Percentiles rank a stretch among this genome's conserved stretches.
Evolutionary conservation across 2,888 invertebrate genomes (phyloP).

Genomic region (Plagodis dolabraria): DNA sequence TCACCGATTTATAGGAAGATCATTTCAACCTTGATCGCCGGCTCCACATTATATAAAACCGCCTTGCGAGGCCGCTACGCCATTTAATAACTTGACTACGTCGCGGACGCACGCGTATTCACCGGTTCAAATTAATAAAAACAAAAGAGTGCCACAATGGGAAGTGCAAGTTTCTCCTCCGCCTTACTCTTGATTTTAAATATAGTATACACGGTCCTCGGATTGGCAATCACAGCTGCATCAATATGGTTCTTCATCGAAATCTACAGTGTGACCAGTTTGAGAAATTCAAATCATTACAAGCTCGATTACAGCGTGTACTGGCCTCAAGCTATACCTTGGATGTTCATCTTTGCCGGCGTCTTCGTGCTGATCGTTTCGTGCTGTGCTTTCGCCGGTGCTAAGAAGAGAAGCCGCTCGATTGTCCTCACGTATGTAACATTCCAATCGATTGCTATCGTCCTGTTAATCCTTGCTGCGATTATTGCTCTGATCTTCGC

Average conservation of each 20-base stretch:
- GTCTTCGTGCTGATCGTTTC: conserved; percentile 62
- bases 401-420: conserved; percentile 57
- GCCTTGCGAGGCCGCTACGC: conserved; percentile 11
- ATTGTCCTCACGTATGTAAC: conserved; percentile 57
- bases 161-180: conserved; percentile 44
- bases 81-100: conserved; percentile 29
- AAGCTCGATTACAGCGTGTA: conserved; percentile 73
- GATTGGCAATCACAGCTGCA: conserved; percentile 56
- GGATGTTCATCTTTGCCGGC: conserved; percentile 70
- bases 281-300: conserved; percentile 72
- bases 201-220: conserved; percentile 57
- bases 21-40: conserved; percentile 24
- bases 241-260: conserved; percentile 73
- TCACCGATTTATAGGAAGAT: conserved; percentile 25
- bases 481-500: conserved; percentile 67
- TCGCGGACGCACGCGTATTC: conserved; percentile 23
- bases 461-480: conserved; percentile 55
- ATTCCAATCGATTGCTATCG: conserved; percentile 54
- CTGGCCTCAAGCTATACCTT: conserved; percentile 77
- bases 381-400: conserved; percentile 66
- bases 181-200: conserved; percentile 58
- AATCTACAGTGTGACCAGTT: conserved; percentile 58
- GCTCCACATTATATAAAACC: conserved; percentile 27
- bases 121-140: not conserved
- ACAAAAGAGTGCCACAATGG: conserved; percentile 36